Percentiles rank a stretch among this genome's conserved stretches.
Conservation (phyloP, 2,113 vertebrate species). For the Tragelaphus scriptus region DNA sequence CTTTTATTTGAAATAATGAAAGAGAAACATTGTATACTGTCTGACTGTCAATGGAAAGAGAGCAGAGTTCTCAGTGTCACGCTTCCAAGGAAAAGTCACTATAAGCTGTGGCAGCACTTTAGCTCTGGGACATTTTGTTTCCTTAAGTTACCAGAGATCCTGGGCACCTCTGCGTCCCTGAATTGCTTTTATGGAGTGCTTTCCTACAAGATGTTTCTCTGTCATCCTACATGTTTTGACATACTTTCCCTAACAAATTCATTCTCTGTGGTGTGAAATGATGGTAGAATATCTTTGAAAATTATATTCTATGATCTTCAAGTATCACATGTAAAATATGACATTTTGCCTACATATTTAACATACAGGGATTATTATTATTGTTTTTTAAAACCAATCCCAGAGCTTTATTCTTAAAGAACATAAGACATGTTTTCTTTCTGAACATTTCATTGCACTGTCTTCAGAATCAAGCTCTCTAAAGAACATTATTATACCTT, state of each 20-base stretch:
- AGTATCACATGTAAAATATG: neutral
- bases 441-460: conserved; percentile 25
- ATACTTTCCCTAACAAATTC: neutral
- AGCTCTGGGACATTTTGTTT: neutral
- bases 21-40: no score
- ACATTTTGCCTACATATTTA: neutral
- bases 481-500: conserved; percentile 59
- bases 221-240: neutral
- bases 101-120: neutral
- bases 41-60: neutral
- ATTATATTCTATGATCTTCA: neutral
- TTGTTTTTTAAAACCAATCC: conserved; percentile 38
- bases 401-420: conserved; percentile 51
- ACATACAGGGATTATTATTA: neutral
- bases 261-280: neutral
- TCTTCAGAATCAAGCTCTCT: conserved; percentile 42
- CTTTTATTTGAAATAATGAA: neutral
- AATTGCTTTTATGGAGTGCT: neutral
- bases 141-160: neutral
- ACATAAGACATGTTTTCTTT: conserved; percentile 59
- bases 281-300: neutral
- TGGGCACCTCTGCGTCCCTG: neutral
- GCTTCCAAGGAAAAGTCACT: neutral
- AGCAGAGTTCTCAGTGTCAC: neutral
- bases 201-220: neutral